Conservation (phyloP, 2,797 vertebrate genomes). For the Silurus aristotelis region DNA sequence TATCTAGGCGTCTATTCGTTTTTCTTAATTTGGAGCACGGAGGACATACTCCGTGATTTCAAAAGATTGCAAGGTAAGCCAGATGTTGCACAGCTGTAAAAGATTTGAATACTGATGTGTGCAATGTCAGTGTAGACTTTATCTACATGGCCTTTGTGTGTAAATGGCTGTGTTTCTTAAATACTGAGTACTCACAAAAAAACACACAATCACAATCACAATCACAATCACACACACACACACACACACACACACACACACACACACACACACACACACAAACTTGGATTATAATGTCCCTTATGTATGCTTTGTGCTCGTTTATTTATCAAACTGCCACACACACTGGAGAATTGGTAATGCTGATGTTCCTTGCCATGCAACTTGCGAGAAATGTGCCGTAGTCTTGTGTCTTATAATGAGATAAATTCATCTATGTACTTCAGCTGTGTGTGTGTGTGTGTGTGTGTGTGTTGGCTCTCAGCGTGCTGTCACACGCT, state of each 20-base stretch:
- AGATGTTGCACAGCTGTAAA: neutral
- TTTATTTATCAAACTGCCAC: conserved; percentile 42
- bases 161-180: neutral
- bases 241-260: neutral
- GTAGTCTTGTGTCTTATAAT: conserved; percentile 40
- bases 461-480: conserved; percentile 26
- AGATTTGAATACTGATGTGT: neutral
- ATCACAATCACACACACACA: neutral
- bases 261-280: conserved; percentile 8
- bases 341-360: conserved; percentile 27
- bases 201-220: too few relatives aligned
- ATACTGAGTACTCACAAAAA: neutral
- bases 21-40: neutral
- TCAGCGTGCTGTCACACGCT: conserved; percentile 36
- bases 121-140: neutral
- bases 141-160: neutral
- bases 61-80: neutral
- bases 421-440: conserved; percentile 23
- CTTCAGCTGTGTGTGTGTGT: conserved; percentile 20
- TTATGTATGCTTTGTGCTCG: conserved; percentile 41
- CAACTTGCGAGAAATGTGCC: conserved; percentile 16
- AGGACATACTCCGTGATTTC: neutral
- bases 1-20: neutral
- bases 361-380: conserved; percentile 27
- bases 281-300: neutral